Evolutionary conservation across 2,888 invertebrate species (phyloP), one percentile per base, ranked within the genome.

Genomic region (Melinopterus prodromus): DNA sequence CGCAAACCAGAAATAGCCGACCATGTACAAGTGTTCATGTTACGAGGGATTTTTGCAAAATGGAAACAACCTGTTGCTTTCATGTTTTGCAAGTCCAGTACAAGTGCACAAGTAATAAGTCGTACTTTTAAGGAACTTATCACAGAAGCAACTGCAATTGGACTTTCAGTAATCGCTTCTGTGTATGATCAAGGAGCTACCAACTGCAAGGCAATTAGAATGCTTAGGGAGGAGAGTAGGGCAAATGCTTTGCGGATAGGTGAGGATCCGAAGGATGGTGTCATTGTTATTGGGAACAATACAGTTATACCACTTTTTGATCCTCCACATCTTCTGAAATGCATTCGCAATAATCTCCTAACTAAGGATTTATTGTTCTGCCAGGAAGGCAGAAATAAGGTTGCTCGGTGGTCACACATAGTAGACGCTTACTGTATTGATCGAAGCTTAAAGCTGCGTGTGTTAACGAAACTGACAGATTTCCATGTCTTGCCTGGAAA

Each of bases 71-170:
- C n/a, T n/a, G n/a, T n/a, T n/a, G n/a, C n/a, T n/a, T n/a, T n/a
- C n/a, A n/a, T n/a, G n/a, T n/a, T n/a, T n/a, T 80, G 6, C 76
- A 78, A 16, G 71, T 9, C 72, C 2, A 72, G 37, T 35, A 70
- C 77, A 35, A 71, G 16, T 36, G 6, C 80, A 14, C 16, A 71
- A 2, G 79, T 82, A 14, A 71, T 85, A 76, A 80, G 81, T 15
- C 72, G 72, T 38, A 69, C 81, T n/a, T 78, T 85, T 37, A 82
- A 82, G 37, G 70, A 70, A 7, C 74, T 84, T 15, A 81, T 86
- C 53, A 80, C 76, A 80, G 70, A 76, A 71, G 75, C 82, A 26
- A 79, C 80, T 69, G 69, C 79, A 2, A 80, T 82, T 71, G 77
- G 70, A 26, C 38, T 77, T 5, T 9, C 26, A 26, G 26, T 26